These are phyloP conservation scores for Luscinia luscinia DNA, from an alignment of 2,797 vertebrate species.

Conservation along the genomic window DNA sequence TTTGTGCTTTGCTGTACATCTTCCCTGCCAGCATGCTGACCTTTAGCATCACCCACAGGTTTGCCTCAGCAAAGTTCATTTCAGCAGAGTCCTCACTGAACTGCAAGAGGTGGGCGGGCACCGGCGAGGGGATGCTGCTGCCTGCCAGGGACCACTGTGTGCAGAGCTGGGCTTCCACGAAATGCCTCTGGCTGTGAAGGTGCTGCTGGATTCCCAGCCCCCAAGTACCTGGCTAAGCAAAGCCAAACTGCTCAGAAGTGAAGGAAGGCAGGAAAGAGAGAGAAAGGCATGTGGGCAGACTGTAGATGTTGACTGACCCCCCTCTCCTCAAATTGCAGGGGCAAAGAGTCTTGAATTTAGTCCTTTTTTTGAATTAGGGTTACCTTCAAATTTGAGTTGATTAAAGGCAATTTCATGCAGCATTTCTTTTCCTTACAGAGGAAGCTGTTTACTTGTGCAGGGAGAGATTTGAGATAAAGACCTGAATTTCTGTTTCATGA, in stretches of 20 bases:
- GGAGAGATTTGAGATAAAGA: neutral
- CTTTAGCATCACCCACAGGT: neutral
- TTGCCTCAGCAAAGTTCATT: neutral
- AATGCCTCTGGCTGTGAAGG: neutral
- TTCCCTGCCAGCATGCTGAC: constrained; percentile 23
- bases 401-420: neutral
- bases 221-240: neutral
- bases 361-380: neutral
- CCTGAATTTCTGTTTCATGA: neutral
- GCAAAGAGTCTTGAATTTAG: neutral
- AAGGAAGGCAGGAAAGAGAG: neutral
- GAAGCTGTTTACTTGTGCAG: neutral
- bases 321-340: neutral
- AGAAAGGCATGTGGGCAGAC: neutral
- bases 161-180: neutral
- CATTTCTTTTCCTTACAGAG: neutral
- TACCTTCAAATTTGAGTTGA: neutral
- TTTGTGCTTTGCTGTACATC: neutral
- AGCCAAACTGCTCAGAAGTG: rapidly evolving
- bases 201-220: neutral
- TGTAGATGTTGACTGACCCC: rapidly evolving
- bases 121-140: rapidly evolving
- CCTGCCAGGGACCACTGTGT: neutral
- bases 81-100: neutral
- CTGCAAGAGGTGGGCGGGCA: neutral